Percentiles rank a stretch among this genome's conserved stretches.
phyloP scores from a whole-genome alignment of 2,888 invertebrate species.

The Acleris laterana region DNA sequence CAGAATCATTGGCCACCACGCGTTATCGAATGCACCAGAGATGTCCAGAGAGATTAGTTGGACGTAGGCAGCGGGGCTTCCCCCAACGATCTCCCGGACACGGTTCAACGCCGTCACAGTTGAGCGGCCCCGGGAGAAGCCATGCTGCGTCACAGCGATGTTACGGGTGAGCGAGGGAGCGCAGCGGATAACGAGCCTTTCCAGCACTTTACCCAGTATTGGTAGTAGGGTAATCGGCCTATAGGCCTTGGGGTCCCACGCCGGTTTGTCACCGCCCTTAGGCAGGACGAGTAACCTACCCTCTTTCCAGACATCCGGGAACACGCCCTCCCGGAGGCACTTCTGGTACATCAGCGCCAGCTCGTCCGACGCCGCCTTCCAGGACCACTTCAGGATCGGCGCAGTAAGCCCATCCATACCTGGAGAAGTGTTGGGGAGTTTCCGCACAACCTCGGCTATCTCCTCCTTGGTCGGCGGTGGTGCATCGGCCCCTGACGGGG shows the following conservation, averaged over 20 bases:
- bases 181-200: constrained; percentile 41
- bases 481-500: background rate
- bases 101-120: constrained; percentile 27
- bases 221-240: constrained; percentile 41
- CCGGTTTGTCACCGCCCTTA: constrained; percentile 32
- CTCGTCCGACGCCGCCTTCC: constrained; percentile 38
- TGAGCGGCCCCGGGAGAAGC: constrained; percentile 46
- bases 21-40: constrained; percentile 49
- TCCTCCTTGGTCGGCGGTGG: background rate
- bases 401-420: constrained; percentile 48
- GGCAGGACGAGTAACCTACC: constrained; percentile 31
- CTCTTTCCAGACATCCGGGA: constrained; percentile 36
- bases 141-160: constrained; percentile 46
- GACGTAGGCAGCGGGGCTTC: background rate
- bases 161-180: constrained; percentile 35
- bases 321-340: constrained; percentile 41
- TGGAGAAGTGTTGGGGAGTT: constrained; percentile 45
- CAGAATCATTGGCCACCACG: constrained; percentile 55
- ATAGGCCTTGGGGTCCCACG: constrained; percentile 23
- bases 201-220: constrained; percentile 49
- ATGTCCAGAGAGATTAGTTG: constrained; percentile 46
- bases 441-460: background rate
- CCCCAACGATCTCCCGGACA: background rate
- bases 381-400: constrained; percentile 41
- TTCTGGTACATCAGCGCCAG: constrained; percentile 22